Evolutionary conservation across 2,888 invertebrate species (phyloP).

Genomic region (Cotesia congregata): DNA sequence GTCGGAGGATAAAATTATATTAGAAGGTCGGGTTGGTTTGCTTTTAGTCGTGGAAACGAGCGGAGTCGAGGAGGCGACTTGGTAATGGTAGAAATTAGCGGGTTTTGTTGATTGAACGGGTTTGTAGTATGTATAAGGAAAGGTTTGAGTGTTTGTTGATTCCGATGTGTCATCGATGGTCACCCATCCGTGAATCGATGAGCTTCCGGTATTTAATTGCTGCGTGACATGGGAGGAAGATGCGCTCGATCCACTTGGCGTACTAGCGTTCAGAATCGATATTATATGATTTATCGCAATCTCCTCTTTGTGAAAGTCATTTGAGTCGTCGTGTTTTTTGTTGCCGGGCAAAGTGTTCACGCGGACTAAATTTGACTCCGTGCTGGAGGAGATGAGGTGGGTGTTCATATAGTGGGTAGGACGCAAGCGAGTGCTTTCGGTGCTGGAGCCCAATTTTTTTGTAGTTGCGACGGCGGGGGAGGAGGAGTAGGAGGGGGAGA

Average conservation of each 20-base stretch:
- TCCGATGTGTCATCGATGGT: constrained; percentile 64
- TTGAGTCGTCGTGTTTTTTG: constrained; percentile 60
- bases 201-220: constrained; percentile 32
- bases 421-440: constrained; percentile 30
- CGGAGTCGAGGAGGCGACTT: constrained; percentile 50
- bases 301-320: constrained; percentile 61
- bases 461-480: constrained; percentile 23
- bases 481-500: constrained; percentile 38
- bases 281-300: constrained; percentile 71
- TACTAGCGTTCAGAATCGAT: constrained; percentile 69
- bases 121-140: constrained; percentile 61
- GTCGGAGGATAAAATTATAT: constrained; percentile 2
- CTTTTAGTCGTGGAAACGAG: neutral
- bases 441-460: neutral
- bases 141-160: constrained; percentile 55
- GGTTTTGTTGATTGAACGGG: constrained; percentile 52
- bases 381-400: neutral
- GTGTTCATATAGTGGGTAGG: constrained; percentile 36
- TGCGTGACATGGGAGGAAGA: constrained; percentile 37
- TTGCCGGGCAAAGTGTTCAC: constrained; percentile 63
- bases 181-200: constrained; percentile 63
- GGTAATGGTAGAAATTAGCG: constrained; percentile 63
- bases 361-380: constrained; percentile 58
- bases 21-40: constrained; percentile 9
- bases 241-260: constrained; percentile 52